These are phyloP conservation scores for Pseudomugil gertrudae DNA, from an alignment of 2,797 vertebrate species.

Conservation along the genomic window DNA sequence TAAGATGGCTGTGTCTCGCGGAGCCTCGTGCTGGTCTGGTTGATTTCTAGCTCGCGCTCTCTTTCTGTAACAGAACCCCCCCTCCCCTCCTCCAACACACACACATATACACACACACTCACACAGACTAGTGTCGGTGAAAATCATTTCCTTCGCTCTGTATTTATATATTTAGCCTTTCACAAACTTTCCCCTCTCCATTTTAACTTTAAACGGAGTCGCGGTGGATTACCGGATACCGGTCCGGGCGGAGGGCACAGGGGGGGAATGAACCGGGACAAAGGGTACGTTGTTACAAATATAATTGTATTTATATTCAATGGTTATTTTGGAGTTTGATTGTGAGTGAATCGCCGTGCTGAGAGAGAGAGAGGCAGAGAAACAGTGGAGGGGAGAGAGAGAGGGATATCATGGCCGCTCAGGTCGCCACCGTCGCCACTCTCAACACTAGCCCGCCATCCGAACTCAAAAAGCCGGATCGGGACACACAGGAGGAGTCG, in stretches of 20 bases:
- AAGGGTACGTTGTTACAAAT: conserved; percentile 81
- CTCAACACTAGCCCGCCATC: conserved; percentile 90
- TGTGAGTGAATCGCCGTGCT: conserved; percentile 82
- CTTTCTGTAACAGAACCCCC: conserved; percentile 84
- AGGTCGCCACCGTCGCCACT: conserved; percentile 95
- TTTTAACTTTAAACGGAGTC: conserved; percentile 80
- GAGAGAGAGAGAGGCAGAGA: conserved; percentile 74
- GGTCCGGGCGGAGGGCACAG: conserved; percentile 79
- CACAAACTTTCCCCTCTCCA: conserved; percentile 66
- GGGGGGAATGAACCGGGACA: conserved; percentile 84
- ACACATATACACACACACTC: conserved; percentile 33
- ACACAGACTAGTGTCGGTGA: conserved; percentile 75
- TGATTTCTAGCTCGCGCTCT: conserved; percentile 87
- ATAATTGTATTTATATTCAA: conserved; percentile 83
- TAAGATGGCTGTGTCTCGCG: conserved; percentile 93
- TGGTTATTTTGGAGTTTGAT: conserved; percentile 77
- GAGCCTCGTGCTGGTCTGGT: conserved; percentile 99
- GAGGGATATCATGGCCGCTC: conserved; percentile 93
- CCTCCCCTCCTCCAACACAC: conserved; percentile 19
- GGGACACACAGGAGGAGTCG: conserved; percentile 87
- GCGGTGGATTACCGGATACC: conserved; percentile 83
- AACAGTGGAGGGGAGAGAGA: conserved; percentile 70
- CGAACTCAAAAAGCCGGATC: conserved; percentile 96
- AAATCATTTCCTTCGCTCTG: conserved; percentile 76
- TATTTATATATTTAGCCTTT: conserved; percentile 77